Base-by-base conservation (phyloP, 1,140 invertebrate genomes). In the Ceratina australensis region DNA sequence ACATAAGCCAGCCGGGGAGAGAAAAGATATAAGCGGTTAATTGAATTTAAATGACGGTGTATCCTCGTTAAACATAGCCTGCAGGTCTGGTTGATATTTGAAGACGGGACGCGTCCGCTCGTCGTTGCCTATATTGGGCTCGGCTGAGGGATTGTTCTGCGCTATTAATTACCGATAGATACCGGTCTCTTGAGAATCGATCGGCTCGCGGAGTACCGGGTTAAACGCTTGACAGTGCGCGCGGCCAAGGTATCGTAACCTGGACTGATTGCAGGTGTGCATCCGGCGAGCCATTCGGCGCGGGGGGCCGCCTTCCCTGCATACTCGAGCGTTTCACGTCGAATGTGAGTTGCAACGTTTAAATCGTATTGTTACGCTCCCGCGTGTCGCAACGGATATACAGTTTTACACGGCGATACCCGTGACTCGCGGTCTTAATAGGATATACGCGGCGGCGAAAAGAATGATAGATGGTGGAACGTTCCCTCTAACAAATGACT, bases 201-300 rank as follows among this genome's bases (percentile, higher is more conserved):
- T 49, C 54, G 42, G 33, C 49, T 16, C 42, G 20, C 12, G 1
- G 24, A 12, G 42, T 64, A n/a, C 18, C n/a, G 18, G 64, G 13
- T 42, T 42, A 42, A 18, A 22, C 52, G 8, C 56, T 52, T 10
- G 50, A 54, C 47, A 49, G 56, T 69, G 22, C 26, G 60, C 82
- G 79, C 69, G 33, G 33, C 84, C 79, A 77, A 49, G 50, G 60
- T 61, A 74, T 59, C 57, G 84, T 80, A 82, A 86, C 73, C 80
- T 67, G 77, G 50, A 73, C 72, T 77, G 77, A 82, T 80, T 52
- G 66, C 65, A 82, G 73, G 77, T 82, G 73, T 78, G 77, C 80
- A 86, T 86, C 80, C 84, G 83, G 80, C 66, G 57, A 82, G 69
- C 84, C 80, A 85, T 77, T 80, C 80, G 76, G 76, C 61, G 80